phyloP scores from a whole-genome alignment of 2,797 vertebrate species.

The Ptychobarbus kaznakovi region DNA sequence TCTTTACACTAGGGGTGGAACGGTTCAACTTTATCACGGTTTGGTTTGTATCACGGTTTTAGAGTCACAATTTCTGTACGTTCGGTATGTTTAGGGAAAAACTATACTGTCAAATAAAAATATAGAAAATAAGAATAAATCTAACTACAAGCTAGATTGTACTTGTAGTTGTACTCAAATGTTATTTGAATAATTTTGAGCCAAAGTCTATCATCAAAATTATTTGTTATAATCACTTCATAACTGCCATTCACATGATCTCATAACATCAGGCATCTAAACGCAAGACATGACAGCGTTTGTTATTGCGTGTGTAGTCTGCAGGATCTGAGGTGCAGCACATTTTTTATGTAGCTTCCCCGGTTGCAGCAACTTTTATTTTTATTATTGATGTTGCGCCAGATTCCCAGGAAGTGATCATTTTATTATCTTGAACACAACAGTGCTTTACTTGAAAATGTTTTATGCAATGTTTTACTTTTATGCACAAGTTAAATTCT shows the following conservation, averaged over 20 bases:
- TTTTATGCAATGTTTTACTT: neutral
- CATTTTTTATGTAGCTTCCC: neutral
- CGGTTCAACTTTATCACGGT: too few relatives aligned
- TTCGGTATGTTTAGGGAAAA: too few relatives aligned
- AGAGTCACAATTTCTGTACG: too few relatives aligned
- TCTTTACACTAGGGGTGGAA: neutral
- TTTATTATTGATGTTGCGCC: neutral
- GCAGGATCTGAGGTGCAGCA: neutral
- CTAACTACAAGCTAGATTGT: too few relatives aligned
- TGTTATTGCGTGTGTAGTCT: neutral
- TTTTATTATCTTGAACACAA: neutral
- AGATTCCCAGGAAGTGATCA: neutral
- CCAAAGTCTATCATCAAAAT: neutral
- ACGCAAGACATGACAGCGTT: neutral
- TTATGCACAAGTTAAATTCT: neutral
- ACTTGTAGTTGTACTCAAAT: too few relatives aligned
- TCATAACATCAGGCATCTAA: neutral
- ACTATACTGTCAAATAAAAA: too few relatives aligned
- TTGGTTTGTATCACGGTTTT: too few relatives aligned
- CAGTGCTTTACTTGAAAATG: neutral
- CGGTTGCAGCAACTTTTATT: neutral
- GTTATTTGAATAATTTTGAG: neutral
- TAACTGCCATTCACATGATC: neutral
- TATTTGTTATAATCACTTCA: neutral
- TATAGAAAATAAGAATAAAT: too few relatives aligned